phyloP scores from a whole-genome alignment of 2,888 invertebrate species.

The Eristalis arbustorum region DNA sequence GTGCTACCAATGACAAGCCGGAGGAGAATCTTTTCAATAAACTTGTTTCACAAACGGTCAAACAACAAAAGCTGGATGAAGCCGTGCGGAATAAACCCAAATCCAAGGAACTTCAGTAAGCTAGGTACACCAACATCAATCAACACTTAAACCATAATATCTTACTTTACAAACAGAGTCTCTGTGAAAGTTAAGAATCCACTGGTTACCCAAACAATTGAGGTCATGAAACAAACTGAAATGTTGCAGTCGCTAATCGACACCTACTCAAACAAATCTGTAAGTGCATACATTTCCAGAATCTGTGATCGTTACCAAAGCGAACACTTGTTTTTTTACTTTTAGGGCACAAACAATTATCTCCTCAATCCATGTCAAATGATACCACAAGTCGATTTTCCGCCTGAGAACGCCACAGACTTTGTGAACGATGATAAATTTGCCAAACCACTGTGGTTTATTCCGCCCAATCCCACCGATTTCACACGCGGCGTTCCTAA shows the following conservation, averaged over 20 bases:
- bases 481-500: slow-evolving; percentile 76
- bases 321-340: slow-evolving; percentile 13
- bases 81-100: slow-evolving; percentile 38
- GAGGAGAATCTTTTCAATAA: slow-evolving; percentile 56
- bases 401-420: slow-evolving; percentile 78
- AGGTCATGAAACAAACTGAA: slow-evolving; percentile 80
- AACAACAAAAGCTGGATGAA: slow-evolving; percentile 53
- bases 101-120: slow-evolving; percentile 55
- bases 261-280: slow-evolving; percentile 79
- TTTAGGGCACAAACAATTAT: slow-evolving; percentile 77
- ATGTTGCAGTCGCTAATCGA: slow-evolving; percentile 79
- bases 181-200: slow-evolving; percentile 76
- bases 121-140: neutral
- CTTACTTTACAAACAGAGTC: slow-evolving; percentile 69
- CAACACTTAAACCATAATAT: neutral
- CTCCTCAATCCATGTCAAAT: slow-evolving; percentile 78
- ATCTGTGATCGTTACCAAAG: too few relatives aligned
- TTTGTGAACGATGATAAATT: slow-evolving; percentile 77
- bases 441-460: slow-evolving; percentile 78
- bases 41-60: slow-evolving; percentile 61
- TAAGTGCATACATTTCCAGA: too few relatives aligned
- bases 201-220: slow-evolving; percentile 79
- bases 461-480: slow-evolving; percentile 76
- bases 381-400: slow-evolving; percentile 79
- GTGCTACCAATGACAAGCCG: slow-evolving; percentile 20